Conservation (phyloP, 2,797 vertebrate species). For the Sus cebifrons region DNA sequence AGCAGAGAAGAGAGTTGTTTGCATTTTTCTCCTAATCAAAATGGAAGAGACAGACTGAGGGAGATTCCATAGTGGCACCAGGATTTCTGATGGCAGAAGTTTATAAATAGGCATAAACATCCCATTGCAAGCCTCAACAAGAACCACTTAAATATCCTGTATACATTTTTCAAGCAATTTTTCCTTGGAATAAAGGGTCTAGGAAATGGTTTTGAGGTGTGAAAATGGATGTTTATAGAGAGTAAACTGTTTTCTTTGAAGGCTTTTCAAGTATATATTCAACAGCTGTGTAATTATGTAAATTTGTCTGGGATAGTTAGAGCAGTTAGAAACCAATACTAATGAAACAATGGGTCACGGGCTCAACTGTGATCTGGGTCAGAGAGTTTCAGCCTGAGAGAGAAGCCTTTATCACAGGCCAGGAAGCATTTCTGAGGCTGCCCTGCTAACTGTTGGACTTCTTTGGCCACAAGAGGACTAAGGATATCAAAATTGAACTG, state of each 20-base stretch:
- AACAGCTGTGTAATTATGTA: slow-evolving; percentile 70
- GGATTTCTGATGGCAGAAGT: slow-evolving; percentile 75
- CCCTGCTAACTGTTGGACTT: neutral
- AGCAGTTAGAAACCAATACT: slow-evolving; percentile 64
- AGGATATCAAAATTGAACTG: neutral
- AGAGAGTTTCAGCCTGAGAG: neutral
- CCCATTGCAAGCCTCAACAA: slow-evolving; percentile 66
- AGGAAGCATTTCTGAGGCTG: neutral
- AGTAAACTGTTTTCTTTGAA: slow-evolving; percentile 83
- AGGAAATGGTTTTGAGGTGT: slow-evolving; percentile 80
- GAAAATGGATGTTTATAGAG: slow-evolving; percentile 82
- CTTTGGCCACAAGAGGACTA: neutral
- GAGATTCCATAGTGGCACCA: slow-evolving; percentile 27
- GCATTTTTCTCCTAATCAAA: slow-evolving; percentile 81
- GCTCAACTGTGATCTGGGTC: neutral
- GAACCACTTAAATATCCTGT: slow-evolving; percentile 73
- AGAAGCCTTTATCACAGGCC: neutral
- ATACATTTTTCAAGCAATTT: slow-evolving; percentile 80
- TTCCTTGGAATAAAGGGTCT: slow-evolving; percentile 80
- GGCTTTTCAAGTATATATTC: slow-evolving; percentile 78
- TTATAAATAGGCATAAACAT: slow-evolving; percentile 81
- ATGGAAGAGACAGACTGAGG: slow-evolving; percentile 71
- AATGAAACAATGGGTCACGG: slow-evolving; percentile 33
- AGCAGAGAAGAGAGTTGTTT: slow-evolving; percentile 59
- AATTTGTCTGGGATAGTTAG: slow-evolving; percentile 60